These are phyloP conservation scores for Tetraodon nigroviridis DNA, from an alignment of 2,113 vertebrate genomes.

Conservation along the genomic window DNA sequence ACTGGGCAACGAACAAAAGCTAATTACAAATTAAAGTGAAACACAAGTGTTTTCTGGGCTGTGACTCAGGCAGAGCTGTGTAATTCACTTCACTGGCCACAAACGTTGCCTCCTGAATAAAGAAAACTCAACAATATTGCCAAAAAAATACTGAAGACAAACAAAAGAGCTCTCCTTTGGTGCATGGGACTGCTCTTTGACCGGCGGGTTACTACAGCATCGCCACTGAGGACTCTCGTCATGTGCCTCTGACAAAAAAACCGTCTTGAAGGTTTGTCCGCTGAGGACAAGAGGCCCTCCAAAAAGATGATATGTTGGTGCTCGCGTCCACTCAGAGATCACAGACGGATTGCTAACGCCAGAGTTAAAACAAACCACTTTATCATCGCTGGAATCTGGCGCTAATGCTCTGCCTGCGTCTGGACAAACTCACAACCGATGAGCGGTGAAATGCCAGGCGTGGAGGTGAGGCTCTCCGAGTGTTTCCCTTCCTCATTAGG, in stretches of 20 bases:
- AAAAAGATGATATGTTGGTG: conserved; percentile 9
- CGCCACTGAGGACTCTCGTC: no score
- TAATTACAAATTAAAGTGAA: no score
- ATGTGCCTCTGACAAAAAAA: conserved; percentile 14
- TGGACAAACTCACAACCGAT: conserved; percentile 36
- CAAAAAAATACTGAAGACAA: not conserved
- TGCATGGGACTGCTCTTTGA: no score
- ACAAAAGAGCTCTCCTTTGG: not conserved
- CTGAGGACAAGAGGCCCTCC: not conserved
- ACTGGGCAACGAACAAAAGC: no score
- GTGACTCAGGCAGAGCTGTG: no score
- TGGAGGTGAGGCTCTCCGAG: conserved; percentile 9
- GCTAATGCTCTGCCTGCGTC: conserved; percentile 46
- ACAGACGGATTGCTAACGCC: conserved; percentile 40
- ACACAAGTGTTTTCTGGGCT: no score
- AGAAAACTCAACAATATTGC: no score
- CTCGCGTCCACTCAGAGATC: conserved; percentile 27
- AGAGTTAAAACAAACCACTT: conserved; percentile 36
- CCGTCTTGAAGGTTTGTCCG: not conserved
- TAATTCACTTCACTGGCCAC: no score
- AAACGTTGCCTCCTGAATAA: no score
- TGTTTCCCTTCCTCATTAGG: conserved; percentile 62
- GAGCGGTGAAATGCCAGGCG: conserved; percentile 28
- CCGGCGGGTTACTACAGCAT: no score
- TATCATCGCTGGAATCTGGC: conserved; percentile 51